phyloP scores from a whole-genome alignment of 2,113 vertebrate species.

The Myrmecophaga tridactyla region DNA sequence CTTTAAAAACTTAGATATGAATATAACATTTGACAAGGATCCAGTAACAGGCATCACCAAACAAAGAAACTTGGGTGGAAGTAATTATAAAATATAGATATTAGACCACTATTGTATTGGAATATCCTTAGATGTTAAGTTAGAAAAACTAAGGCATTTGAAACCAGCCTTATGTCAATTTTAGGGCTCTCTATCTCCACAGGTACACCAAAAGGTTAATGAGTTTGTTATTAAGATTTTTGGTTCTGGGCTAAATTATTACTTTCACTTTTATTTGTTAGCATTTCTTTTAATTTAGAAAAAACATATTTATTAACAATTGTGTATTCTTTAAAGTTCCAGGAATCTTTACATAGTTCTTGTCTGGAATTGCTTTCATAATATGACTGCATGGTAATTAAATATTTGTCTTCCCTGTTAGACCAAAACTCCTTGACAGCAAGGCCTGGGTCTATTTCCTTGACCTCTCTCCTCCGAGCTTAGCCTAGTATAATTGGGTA shows the following conservation, averaged over 20 bases:
- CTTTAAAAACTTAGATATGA: not conserved
- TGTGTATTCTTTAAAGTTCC: not conserved
- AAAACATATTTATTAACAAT: not conserved
- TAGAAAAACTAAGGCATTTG: not conserved
- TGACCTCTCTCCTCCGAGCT: not conserved
- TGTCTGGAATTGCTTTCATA: not conserved
- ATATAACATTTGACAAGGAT: not conserved
- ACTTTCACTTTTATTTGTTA: not conserved
- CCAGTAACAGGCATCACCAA: not conserved
- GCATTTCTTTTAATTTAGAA: not conserved
- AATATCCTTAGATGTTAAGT: not conserved
- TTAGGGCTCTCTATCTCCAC: not conserved
- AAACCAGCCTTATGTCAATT: not conserved
- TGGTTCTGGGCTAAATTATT: not conserved
- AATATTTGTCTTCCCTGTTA: not conserved
- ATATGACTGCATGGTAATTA: not conserved
- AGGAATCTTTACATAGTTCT: not conserved
- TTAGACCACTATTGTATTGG: not conserved
- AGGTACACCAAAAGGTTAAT: not conserved
- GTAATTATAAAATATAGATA: not conserved
- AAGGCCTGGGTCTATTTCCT: not conserved
- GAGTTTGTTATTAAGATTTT: not conserved
- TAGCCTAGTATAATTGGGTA: not conserved
- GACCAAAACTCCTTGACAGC: not conserved
- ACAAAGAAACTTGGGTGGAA: slow-evolving; percentile 15